Evolutionary conservation across 2,888 invertebrate species (phyloP), one percentile per base, ranked within the genome.

Genomic region (Argyresthia albistria): DNA sequence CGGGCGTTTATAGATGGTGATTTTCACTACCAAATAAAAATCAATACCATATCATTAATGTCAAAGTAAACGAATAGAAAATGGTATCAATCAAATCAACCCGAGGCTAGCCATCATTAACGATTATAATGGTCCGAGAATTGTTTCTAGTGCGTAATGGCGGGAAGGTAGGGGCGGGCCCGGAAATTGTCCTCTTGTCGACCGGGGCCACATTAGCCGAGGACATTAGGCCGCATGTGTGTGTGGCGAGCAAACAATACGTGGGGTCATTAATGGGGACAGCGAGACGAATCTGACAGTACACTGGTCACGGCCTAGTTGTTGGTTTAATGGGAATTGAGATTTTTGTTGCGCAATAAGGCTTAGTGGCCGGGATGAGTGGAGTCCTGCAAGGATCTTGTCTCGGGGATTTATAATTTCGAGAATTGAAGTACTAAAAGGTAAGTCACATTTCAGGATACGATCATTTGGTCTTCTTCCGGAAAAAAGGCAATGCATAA

Each of bases 131-230:
- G 76, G 74, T 69, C 15, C 64, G 70, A 67, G 75, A 77, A 80
- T 82, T 80, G 80, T 83, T 81, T 81, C 72, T 76, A 78, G 71
- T 70, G 69, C 70, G 70, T 78, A 79, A 80, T 78, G 72, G 69
- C 69, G 71, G 78, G 68, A 73, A 79, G 77, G 77, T 73, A 69
- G 78, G 82, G 81, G 74, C 70, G 72, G 69, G 71, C 60, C 81
- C 80, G 84, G 84, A 86, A 86, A 83, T 86, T 81, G 81, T 82
- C 78, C 76, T 82, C 78, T 80, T 80, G 76, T 79, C 76, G 76
- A 66, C 69, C 71, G 71, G 68, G 68, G 73, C 62, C 71, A 70
- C 84, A 83, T 84, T 84, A 84, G 76, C 65, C 57, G 73, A 72
- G 76, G 76, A 81, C 80, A 82, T 81, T 83, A 83, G 76, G 71